Evolutionary conservation across 1,140 invertebrate species (phyloP).

Genomic region (Procambarus clarkii): DNA sequence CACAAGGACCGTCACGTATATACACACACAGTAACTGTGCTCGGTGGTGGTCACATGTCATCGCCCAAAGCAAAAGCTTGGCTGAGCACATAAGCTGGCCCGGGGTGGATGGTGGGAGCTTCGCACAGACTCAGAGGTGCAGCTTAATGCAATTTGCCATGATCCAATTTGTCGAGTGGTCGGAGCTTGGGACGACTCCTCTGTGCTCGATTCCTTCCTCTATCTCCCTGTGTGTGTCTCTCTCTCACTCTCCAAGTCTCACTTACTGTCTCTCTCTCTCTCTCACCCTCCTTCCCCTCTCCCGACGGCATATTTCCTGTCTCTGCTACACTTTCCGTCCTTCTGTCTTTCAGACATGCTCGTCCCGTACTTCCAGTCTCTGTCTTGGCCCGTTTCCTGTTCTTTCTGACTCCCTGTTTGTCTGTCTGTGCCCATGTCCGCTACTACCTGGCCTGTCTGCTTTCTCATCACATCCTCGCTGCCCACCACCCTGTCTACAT

Average conservation of each 20-base stretch:
- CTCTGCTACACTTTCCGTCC: too few species aligned
- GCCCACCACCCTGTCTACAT: background rate
- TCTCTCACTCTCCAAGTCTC: background rate
- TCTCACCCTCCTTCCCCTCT: background rate
- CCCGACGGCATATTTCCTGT: background rate
- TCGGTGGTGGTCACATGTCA: too few species aligned
- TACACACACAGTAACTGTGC: too few species aligned
- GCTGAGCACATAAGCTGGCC: too few species aligned
- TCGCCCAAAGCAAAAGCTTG: too few species aligned
- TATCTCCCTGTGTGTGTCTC: background rate
- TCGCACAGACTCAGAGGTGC: background rate
- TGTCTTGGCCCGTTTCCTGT: too few species aligned
- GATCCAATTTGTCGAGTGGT: constrained; percentile 37
- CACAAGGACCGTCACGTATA: too few species aligned
- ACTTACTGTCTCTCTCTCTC: background rate
- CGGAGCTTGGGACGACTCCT: background rate
- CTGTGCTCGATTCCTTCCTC: too few species aligned
- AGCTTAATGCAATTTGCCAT: constrained; percentile 40
- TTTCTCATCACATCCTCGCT: background rate
- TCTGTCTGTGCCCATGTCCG: too few species aligned
- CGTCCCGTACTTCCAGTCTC: too few species aligned
- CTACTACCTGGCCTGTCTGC: background rate
- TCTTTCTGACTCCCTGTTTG: too few species aligned
- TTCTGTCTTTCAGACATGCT: too few species aligned
- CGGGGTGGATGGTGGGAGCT: background rate